Evolutionary conservation across 2,888 invertebrate species (phyloP).

Genomic region (Plemyria rubiginata): DNA sequence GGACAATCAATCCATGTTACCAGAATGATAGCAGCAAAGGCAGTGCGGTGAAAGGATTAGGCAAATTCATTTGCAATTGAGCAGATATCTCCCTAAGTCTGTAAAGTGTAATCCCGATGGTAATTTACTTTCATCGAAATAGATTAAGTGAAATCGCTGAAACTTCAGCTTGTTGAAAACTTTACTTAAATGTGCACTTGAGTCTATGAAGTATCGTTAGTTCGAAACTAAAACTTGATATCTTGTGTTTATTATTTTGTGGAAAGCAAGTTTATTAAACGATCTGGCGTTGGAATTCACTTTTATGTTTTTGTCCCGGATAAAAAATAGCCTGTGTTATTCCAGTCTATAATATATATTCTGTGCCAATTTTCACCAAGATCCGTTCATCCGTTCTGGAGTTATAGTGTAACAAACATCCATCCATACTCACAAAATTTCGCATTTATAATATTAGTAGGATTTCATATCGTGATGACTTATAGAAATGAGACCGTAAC

Average conservation of each 20-base stretch:
- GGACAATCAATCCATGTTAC: too few relatives aligned
- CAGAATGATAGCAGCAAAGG: too few relatives aligned
- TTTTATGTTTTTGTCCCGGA: neutral
- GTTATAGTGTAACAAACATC: too few relatives aligned
- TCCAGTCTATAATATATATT: too few relatives aligned
- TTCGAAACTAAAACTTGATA: slow-evolving; percentile 13
- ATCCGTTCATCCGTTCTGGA: too few relatives aligned
- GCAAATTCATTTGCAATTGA: neutral
- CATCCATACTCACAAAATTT: too few relatives aligned
- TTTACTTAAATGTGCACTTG: slow-evolving; percentile 16
- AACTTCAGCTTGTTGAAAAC: slow-evolving; percentile 22
- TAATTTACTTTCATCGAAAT: slow-evolving; percentile 6
- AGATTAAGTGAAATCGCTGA: slow-evolving; percentile 19
- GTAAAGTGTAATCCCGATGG: neutral
- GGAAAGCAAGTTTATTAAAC: neutral
- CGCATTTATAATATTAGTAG: too few relatives aligned
- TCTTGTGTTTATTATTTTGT: slow-evolving; percentile 2
- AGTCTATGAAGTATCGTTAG: slow-evolving; percentile 8
- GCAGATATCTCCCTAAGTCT: neutral
- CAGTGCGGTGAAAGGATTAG: too few relatives aligned
- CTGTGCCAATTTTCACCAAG: too few relatives aligned
- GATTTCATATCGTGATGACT: too few relatives aligned
- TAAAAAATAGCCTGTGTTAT: too few relatives aligned
- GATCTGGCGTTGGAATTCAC: neutral
- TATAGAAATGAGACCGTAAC: too few relatives aligned